Evolutionary conservation across 2,888 invertebrate species (phyloP).

Genomic region (Hemistola chrysoprasaria): DNA sequence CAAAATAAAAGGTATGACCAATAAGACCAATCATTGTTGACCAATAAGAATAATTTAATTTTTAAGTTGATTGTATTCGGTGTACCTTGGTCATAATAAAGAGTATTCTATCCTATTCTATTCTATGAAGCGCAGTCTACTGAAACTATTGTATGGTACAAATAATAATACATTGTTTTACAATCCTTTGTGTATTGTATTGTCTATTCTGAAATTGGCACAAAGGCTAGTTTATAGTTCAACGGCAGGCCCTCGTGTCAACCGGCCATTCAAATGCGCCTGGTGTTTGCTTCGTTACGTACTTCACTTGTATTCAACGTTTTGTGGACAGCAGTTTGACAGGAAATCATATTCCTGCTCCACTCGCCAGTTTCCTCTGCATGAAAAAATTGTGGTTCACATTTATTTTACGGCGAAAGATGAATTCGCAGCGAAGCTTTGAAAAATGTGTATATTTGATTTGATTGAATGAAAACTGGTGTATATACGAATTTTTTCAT

Average conservation of each 20-base stretch:
- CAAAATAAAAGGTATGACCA: no score
- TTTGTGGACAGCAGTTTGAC: constrained; percentile 32
- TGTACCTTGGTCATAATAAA: no score
- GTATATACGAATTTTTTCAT: background rate
- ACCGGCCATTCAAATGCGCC: constrained; percentile 51
- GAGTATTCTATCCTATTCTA: no score
- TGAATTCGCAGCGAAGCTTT: background rate
- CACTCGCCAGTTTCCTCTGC: constrained; percentile 5
- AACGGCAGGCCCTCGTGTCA: constrained; percentile 23
- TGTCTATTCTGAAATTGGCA: background rate
- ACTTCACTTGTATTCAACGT: constrained; percentile 40
- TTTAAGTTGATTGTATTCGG: no score
- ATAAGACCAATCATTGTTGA: no score
- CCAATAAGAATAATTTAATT: no score
- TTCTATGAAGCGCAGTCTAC: no score
- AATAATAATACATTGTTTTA: no score
- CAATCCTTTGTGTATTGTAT: no score
- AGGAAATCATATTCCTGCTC: constrained; percentile 20
- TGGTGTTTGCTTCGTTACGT: constrained; percentile 66
- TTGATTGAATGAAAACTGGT: background rate
- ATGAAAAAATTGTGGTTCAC: constrained; percentile 1
- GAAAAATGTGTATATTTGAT: constrained; percentile 1
- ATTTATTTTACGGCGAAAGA: constrained; percentile 2
- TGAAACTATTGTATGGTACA: no score
- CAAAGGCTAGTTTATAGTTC: background rate